Percentiles rank a stretch among this genome's conserved stretches.
These are phyloP conservation scores for Dasyprocta punctata DNA, from an alignment of 2,113 vertebrate genomes.

Conservation along the genomic window DNA sequence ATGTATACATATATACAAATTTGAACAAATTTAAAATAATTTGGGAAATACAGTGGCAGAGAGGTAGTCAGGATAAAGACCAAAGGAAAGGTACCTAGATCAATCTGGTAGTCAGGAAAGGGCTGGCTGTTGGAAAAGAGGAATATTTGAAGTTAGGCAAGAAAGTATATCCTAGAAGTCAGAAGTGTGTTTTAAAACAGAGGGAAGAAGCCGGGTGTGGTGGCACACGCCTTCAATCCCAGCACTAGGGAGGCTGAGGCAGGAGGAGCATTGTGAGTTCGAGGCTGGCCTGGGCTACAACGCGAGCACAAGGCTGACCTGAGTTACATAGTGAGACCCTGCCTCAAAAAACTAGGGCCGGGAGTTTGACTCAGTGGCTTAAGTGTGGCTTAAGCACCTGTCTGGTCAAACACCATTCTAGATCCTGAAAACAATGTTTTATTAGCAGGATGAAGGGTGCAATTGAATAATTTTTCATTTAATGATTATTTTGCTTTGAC, in stretches of 20 bases:
- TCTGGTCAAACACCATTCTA: not conserved
- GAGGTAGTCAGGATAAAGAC: not conserved
- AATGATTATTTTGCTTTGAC: not conserved
- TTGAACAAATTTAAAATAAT: slow-evolving; percentile 40
- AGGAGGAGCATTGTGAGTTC: too few species aligned
- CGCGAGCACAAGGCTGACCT: too few species aligned
- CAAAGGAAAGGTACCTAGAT: not conserved
- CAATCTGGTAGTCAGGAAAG: not conserved
- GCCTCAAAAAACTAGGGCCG: too few species aligned
- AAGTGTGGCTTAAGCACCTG: too few species aligned
- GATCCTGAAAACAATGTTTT: not conserved
- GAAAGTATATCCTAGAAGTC: not conserved
- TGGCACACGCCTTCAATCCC: too few species aligned
- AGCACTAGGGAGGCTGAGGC: too few species aligned
- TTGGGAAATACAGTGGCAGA: not conserved
- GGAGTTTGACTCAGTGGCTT: too few species aligned
- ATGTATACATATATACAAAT: too few species aligned
- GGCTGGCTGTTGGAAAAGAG: not conserved
- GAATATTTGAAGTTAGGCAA: not conserved
- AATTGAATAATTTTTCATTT: not conserved
- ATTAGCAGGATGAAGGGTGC: not conserved
- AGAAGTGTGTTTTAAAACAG: not conserved
- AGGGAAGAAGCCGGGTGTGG: too few species aligned
- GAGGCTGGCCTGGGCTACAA: too few species aligned
- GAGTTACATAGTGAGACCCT: too few species aligned